Evolutionary conservation across 2,113 vertebrate genomes (phyloP).

Genomic region (Boulengeromyrus knoepffleri): DNA sequence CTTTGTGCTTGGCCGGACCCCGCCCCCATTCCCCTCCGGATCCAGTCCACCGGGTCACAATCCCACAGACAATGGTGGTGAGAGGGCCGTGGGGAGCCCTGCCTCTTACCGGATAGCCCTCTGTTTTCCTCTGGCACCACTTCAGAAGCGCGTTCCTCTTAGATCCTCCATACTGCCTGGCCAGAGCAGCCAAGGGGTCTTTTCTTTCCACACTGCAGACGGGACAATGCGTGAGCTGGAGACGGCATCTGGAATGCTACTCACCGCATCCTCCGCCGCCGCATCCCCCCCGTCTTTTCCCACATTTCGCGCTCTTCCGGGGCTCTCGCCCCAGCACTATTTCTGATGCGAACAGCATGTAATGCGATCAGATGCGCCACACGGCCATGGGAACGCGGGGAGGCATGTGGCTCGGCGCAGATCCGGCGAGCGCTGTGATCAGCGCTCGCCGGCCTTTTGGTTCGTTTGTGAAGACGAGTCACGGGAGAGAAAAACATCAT

Average conservation of each 20-base stretch:
- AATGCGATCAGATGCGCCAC: slow-evolving; percentile 25
- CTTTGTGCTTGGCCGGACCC: not conserved
- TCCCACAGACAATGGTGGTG: slow-evolving; percentile 17
- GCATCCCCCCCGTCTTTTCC: not conserved
- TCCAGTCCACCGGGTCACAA: not conserved
- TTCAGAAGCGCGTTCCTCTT: slow-evolving; percentile 94
- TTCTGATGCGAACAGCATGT: slow-evolving; percentile 16
- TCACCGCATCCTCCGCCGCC: not conserved
- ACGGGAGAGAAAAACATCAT: not conserved
- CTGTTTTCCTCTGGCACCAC: slow-evolving; percentile 97
- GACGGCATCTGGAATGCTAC: slow-evolving; percentile 14
- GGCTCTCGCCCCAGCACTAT: slow-evolving; percentile 25
- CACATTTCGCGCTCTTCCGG: not conserved
- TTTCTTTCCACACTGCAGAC: slow-evolving; percentile 87
- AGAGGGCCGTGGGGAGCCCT: slow-evolving; percentile 33
- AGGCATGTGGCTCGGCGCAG: slow-evolving; percentile 31
- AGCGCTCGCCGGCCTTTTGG: not conserved
- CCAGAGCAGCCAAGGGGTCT: slow-evolving; percentile 87
- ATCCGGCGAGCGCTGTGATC: not conserved
- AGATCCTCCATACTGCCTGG: slow-evolving; percentile 89
- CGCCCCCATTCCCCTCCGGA: not conserved
- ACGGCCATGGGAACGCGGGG: slow-evolving; percentile 45
- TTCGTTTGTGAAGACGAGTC: not conserved
- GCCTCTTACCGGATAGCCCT: slow-evolving; percentile 85
- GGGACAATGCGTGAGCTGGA: slow-evolving; percentile 44